Percentiles rank a stretch among this genome's conserved stretches.
Evolutionary conservation across 2,113 vertebrate species (phyloP).

Genomic region (Butorides virescens): DNA sequence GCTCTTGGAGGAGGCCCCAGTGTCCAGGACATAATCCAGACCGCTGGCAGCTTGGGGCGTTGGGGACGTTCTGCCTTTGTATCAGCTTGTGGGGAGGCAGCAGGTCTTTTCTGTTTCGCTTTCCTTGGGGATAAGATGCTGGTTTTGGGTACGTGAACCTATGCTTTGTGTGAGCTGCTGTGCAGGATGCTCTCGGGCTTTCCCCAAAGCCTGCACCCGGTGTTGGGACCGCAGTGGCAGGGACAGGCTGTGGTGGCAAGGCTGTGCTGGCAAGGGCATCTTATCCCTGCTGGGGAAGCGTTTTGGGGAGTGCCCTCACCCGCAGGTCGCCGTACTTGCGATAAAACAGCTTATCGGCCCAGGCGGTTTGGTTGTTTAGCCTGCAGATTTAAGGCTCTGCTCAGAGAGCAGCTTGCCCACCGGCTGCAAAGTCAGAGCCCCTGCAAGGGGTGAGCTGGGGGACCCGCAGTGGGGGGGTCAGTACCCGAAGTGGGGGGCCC

Average conservation of each 20-base stretch:
- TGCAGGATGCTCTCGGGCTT: accelerated
- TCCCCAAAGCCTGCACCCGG: neutral
- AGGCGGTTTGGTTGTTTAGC: neutral
- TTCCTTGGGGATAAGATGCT: neutral
- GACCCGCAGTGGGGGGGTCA: accelerated
- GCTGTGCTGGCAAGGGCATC: neutral
- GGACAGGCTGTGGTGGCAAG: neutral
- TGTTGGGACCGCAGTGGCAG: accelerated
- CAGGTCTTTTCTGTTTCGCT: neutral
- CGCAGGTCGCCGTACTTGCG: neutral
- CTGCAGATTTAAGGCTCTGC: neutral
- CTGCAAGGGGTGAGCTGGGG: accelerated
- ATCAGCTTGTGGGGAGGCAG: accelerated
- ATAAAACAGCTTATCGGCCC: neutral
- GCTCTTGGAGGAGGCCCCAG: neutral
- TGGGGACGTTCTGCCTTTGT: neutral
- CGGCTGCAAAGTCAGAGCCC: neutral
- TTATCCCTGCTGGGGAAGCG: neutral
- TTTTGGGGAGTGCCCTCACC: accelerated
- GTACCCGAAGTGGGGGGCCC: neutral
- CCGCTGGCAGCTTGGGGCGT: neutral
- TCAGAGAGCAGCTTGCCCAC: neutral
- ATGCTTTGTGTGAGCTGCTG: neutral
- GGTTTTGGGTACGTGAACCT: neutral
- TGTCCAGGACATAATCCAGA: neutral